A percentile compares a stretch with the other conserved stretches of the same genome.
These are phyloP conservation scores for Malacoctenus gilli DNA, from an alignment of 2,797 vertebrate species.

Conservation along the genomic window DNA sequence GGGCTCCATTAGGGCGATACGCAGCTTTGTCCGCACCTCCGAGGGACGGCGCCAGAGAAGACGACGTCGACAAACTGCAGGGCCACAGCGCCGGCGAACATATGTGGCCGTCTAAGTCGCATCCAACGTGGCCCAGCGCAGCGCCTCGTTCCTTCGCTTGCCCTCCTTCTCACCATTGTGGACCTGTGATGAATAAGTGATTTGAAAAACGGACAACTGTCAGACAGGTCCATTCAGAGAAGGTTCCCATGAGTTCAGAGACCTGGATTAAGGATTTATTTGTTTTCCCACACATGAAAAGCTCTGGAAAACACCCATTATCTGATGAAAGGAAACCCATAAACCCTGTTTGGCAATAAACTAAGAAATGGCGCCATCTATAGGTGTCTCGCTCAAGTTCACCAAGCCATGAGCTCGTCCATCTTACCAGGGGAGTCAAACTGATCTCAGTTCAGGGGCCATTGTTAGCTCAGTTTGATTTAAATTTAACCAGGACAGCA, in stretches of 20 bases:
- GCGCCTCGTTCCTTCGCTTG: conserved; percentile 9
- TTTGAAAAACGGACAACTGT: conserved; percentile 29
- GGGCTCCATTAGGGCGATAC: conserved; percentile 37
- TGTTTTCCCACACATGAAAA: conserved; percentile 20
- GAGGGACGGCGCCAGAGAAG: conserved; percentile 18
- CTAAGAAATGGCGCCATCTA: conserved; percentile 61
- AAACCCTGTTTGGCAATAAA: conserved; percentile 5
- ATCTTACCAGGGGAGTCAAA: too few relatives aligned
- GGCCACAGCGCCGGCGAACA: not conserved
- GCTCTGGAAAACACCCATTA: not conserved
- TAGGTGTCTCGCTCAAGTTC: conserved; percentile 11
- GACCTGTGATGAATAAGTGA: conserved; percentile 25
- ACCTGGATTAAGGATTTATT: conserved; percentile 10
- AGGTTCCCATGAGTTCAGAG: conserved; percentile 38
- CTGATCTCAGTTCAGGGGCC: not conserved
- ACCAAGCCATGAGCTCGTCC: too few relatives aligned
- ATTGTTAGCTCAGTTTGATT: too few relatives aligned
- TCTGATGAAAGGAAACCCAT: not conserved
- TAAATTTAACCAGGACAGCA: too few relatives aligned
- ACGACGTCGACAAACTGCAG: conserved; percentile 15
- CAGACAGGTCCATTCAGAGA: conserved; percentile 25
- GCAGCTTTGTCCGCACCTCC: conserved; percentile 35
- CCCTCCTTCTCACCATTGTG: conserved; percentile 25
- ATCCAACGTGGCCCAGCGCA: conserved; percentile 5
- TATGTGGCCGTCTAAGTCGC: conserved; percentile 25